phyloP scores from a whole-genome alignment of 1,140 invertebrate species.

The Stegodyphus dumicola region DNA sequence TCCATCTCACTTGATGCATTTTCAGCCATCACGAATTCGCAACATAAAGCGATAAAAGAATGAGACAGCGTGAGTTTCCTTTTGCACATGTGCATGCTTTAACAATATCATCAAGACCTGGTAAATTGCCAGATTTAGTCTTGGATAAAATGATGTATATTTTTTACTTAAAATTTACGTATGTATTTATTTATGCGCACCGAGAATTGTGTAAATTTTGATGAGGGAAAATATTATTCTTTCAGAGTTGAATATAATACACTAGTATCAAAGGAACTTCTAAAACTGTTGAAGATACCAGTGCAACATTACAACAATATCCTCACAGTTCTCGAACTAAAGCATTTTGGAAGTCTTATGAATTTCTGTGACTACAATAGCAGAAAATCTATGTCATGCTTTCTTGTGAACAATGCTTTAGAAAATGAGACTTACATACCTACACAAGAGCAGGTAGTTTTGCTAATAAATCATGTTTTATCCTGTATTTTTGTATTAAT shows the following conservation, averaged over 20 bases:
- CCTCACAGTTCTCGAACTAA: constrained; percentile 79
- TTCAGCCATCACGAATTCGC: too few relatives aligned
- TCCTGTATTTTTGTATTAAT: too few relatives aligned
- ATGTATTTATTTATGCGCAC: too few relatives aligned
- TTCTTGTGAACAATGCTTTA: constrained; percentile 87
- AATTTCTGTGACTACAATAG: constrained; percentile 91
- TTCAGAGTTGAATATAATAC: constrained; percentile 81
- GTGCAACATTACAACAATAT: constrained; percentile 95
- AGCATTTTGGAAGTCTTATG: constrained; percentile 86
- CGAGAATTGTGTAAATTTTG: too few relatives aligned
- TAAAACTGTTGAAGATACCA: constrained; percentile 92
- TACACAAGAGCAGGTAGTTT: constrained; percentile 80
- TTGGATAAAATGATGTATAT: too few relatives aligned
- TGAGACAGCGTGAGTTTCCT: too few relatives aligned
- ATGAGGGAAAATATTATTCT: neutral
- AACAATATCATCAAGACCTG: too few relatives aligned
- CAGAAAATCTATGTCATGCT: constrained; percentile 85
- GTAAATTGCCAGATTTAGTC: too few relatives aligned
- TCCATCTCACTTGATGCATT: too few relatives aligned
- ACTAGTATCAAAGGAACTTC: constrained; percentile 89
- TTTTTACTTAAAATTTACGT: too few relatives aligned
- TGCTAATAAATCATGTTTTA: neutral
- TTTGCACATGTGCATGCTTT: too few relatives aligned
- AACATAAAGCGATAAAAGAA: too few relatives aligned
- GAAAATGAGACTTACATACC: constrained; percentile 89